Base-by-base conservation (phyloP, 2,888 invertebrate species). In the Pachydiplax longipennis region DNA sequence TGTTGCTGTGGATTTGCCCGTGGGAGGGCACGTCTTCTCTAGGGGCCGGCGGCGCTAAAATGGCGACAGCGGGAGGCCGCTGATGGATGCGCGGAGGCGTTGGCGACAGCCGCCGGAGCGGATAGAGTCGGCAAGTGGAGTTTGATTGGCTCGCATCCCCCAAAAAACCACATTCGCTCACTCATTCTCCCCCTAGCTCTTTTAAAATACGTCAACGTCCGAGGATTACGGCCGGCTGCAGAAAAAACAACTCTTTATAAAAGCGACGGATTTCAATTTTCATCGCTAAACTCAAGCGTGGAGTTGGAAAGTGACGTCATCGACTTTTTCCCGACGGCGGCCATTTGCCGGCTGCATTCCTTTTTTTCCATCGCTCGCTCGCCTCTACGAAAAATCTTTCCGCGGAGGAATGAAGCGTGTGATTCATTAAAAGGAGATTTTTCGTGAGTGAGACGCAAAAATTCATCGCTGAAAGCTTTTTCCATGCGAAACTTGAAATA, bases 221-320 rank as follows among this genome's bases (percentile, higher is more conserved):
- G 82, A 25, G 82, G 82, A 82, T 82, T 82, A 82, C n/a, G 82
- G 44, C 44, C 82, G 48, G 22, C 10, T 25, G 48, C 8, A 48
- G 12, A 83, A 83, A 83, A 44, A 82, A 82, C 22, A 15, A 25
- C 31, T 58, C 35, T 22, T 35, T 35, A 18, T 58, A 10, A 25
- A 25, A 82, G 82, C 44, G 44, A 58, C 25, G 37, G 48, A 87
- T 65, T 87, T 65, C 87, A 87, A 87, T 87, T 87, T 87, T 58
- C 87, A 87, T 58, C 87, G 87, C 87, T 37, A 48, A 40, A 65
- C 37, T 58, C 87, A 61, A 61, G 61, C 87, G 87, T 61, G 61
- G 87, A 87, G 87, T 65, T 61, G 87, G 87, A 61, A 61, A 61
- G 18, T 87, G 87, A 87, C 87, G 61, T 87, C 87, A 87, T 87